These are phyloP conservation scores for Redunca redunca DNA, from an alignment of 2,113 vertebrate species.

Conservation along the genomic window DNA sequence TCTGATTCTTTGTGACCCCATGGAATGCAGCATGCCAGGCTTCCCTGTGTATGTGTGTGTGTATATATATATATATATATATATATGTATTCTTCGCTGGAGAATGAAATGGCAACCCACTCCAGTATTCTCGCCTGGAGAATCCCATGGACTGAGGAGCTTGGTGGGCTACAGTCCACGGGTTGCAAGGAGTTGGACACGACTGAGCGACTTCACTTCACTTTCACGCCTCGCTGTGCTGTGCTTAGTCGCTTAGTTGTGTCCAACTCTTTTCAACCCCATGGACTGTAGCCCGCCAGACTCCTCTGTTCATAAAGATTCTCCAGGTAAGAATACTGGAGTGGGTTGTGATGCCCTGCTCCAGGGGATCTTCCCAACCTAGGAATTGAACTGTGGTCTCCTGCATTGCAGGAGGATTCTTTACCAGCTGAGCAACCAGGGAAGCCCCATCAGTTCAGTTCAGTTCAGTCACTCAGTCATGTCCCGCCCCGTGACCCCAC, in stretches of 20 bases:
- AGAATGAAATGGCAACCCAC: no score
- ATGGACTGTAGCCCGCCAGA: background rate
- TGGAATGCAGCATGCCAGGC: background rate
- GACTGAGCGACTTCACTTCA: no score
- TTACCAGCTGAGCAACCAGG: background rate
- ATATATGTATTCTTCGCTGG: no score
- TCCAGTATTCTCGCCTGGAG: no score
- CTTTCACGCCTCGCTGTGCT: background rate
- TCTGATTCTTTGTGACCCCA: background rate
- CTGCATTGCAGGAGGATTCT: background rate
- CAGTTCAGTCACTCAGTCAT: background rate
- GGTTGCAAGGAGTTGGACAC: background rate
- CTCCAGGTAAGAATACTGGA: background rate
- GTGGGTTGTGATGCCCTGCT: background rate
- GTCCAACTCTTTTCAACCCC: background rate
- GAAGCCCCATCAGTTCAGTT: background rate
- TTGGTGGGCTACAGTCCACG: no score
- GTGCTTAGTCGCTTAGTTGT: background rate
- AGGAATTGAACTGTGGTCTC: background rate
- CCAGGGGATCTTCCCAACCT: background rate
- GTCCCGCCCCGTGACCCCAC: accelerated
- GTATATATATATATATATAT: no score
- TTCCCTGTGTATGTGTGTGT: background rate
- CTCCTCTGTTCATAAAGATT: background rate
- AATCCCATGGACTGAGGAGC: no score